Conservation (phyloP, 1,140 invertebrate species). For the Zaprionus kolodkinae region DNA sequence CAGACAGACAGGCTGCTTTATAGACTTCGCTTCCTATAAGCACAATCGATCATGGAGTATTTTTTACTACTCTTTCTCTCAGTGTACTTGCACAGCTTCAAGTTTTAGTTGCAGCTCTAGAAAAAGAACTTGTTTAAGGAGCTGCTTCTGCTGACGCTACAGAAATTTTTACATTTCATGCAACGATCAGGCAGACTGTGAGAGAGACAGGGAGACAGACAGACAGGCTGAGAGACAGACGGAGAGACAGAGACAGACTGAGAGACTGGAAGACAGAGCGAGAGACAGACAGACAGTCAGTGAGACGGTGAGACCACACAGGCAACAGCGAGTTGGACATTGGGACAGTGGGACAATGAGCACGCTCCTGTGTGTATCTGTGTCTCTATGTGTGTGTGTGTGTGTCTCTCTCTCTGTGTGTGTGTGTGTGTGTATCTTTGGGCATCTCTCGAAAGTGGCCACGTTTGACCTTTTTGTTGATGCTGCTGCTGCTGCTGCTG, state of each 20-base stretch:
- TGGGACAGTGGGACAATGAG: conserved; percentile 37
- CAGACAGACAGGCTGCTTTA: too few species aligned
- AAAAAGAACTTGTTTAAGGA: conserved; percentile 54
- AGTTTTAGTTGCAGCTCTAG: conserved; percentile 26
- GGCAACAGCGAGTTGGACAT: conserved; percentile 31
- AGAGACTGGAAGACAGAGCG: background rate
- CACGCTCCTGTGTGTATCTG: conserved; percentile 24
- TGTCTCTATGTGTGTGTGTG: conserved; percentile 2
- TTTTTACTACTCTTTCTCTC: background rate
- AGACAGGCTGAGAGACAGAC: background rate
- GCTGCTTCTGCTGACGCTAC: conserved; percentile 40
- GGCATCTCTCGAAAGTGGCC: conserved; percentile 49
- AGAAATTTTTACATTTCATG: conserved; percentile 56
- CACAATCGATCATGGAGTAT: too few species aligned
- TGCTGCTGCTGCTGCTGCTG: conserved; percentile 5
- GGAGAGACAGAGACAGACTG: background rate
- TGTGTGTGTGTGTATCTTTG: conserved; percentile 16
- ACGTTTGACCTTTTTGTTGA: conserved; percentile 54
- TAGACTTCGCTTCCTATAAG: too few species aligned
- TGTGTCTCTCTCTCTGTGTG: too few species aligned
- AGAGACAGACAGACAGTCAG: background rate
- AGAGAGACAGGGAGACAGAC: background rate
- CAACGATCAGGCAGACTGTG: conserved; percentile 10
- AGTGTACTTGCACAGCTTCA: conserved; percentile 17
- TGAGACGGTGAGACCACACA: conserved; percentile 46